Base-by-base conservation (phyloP, 2,888 invertebrate species). In the Chymomyza caudatula region DNA sequence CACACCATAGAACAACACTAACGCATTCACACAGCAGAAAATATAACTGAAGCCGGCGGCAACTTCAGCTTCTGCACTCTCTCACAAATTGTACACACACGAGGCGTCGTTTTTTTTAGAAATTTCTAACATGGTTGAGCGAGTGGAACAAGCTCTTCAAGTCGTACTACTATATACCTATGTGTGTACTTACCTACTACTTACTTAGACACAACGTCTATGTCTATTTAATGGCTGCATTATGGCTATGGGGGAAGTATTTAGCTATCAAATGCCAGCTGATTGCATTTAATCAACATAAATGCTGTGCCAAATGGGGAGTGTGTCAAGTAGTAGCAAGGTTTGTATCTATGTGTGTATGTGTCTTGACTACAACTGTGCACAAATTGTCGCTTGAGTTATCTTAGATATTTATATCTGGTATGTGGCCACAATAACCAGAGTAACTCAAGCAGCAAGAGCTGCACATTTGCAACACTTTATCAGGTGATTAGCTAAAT, bases 241-340 rank as follows among this genome's bases (percentile, higher is more conserved):
- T 57, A 53, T 22, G 61, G 29, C 56, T 55, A 6, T 37, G 54
- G 60, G 57, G 71, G 67, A 71, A 70, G 70, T 71, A 70, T 58
- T 71, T 63, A 69, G 60, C 3, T 43, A 15, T 57, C 63, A 66
- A 69, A 63, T 60, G 63, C 20, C 60, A 70, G 67, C 70, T 71
- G 71, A 70, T 70, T 70, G 60, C 63, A 55, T 22, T 51, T 51
- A 51, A 51, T 51, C 51, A 51, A 8, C 22, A 51, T 51, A 51
- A 51, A 22, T 51, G 51, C 51, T 20, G 51, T 51, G 19, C 13
- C 19, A 22, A 51, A 20, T 51, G 20, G 8, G n/a, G 47, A 15
- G n/a, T 47, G 2, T 17, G 47, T 37, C 29, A 37, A 37, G 1
- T 37, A 11, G 29, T 37, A 37, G 29, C 3, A 37, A 4, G 29